Evolutionary conservation across 2,797 vertebrate species (phyloP).

Genomic region (Octomys mimax): DNA sequence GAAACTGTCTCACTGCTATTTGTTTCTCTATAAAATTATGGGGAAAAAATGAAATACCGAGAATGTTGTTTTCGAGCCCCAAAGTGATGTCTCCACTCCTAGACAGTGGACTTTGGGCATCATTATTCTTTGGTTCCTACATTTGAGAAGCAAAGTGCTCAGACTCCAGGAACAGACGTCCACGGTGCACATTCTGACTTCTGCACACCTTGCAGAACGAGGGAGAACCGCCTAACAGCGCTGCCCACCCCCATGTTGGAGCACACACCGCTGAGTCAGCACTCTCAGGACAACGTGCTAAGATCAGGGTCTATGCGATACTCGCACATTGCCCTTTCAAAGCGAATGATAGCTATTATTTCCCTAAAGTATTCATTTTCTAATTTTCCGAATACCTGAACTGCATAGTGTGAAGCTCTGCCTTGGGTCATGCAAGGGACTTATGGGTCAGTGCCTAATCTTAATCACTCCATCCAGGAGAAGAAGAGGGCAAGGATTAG

Average conservation of each 20-base stretch:
- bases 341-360: neutral
- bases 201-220: rapidly evolving
- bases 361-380: neutral
- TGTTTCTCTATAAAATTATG: no score
- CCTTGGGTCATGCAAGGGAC: neutral
- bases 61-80: neutral
- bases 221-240: neutral
- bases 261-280: neutral
- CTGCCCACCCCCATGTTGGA: rapidly evolving
- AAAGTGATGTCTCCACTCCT: neutral
- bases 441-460: neutral
- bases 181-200: neutral
- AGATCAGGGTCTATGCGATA: no score
- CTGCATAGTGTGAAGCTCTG: neutral
- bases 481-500: rapidly evolving
- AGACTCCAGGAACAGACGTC: neutral
- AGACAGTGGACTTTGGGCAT: neutral
- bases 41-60: neutral
- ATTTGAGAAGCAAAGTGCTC: neutral
- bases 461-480: neutral
- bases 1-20: no score
- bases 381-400: neutral
- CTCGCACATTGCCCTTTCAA: neutral
- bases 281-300: rapidly evolving
- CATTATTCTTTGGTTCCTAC: neutral